Evolutionary conservation across 2,113 vertebrate genomes (phyloP).

Genomic region (Arvicanthis niloticus): DNA sequence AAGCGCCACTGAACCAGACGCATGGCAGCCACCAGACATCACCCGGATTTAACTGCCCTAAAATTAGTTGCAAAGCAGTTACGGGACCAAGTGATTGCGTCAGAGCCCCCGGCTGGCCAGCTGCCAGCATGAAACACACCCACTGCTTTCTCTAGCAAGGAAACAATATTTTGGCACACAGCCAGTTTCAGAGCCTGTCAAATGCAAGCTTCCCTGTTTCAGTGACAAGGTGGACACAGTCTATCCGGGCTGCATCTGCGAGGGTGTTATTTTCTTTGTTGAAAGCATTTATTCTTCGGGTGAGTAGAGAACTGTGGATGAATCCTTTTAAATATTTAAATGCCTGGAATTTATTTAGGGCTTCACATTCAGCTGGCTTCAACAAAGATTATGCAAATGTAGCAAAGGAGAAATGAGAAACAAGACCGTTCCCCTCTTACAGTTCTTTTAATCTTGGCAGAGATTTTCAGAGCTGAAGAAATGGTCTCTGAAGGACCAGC

Average conservation of each 20-base stretch:
- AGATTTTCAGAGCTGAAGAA: conserved; percentile 36
- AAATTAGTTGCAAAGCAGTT: conserved; percentile 81
- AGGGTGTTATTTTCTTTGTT: conserved; percentile 74
- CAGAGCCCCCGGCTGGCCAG: conserved; percentile 63
- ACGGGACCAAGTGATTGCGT: conserved; percentile 53
- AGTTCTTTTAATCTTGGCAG: conserved; percentile 70
- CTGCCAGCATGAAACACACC: conserved; percentile 69
- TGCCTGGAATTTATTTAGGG: conserved; percentile 75
- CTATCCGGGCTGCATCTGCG: conserved; percentile 57
- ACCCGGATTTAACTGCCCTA: conserved; percentile 78
- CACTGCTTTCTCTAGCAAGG: conserved; percentile 69
- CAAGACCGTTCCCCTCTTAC: conserved; percentile 64
- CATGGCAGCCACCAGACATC: conserved; percentile 57
- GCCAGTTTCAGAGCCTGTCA: conserved; percentile 73
- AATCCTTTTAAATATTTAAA: conserved; percentile 75
- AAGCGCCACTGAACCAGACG: conserved; percentile 63
- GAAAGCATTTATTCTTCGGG: conserved; percentile 70
- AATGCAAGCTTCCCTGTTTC: conserved; percentile 73
- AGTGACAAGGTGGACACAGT: conserved; percentile 79
- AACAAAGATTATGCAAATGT: conserved; percentile 74
- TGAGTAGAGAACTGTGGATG: conserved; percentile 71
- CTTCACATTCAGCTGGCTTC: conserved; percentile 73
- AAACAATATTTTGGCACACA: conserved; percentile 79
- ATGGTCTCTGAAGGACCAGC: neutral
- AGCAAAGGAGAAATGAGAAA: conserved; percentile 73